These are phyloP conservation scores for Drosophila gaucha DNA, from an alignment of 2,888 invertebrate species.

Conservation along the genomic window DNA sequence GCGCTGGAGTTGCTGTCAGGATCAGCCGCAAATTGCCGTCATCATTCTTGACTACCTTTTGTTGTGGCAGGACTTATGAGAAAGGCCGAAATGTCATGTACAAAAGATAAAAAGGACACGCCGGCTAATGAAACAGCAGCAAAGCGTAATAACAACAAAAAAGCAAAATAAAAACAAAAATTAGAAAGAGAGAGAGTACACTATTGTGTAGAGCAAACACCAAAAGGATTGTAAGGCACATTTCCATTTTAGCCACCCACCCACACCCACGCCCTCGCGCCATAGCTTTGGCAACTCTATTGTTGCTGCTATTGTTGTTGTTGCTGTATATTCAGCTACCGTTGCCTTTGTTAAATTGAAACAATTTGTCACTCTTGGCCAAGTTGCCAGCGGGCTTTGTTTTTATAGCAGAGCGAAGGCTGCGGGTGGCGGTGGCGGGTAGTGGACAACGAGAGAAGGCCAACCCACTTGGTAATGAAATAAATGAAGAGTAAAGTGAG, in stretches of 20 bases:
- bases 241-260: constrained; percentile 41
- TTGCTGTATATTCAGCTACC: constrained; percentile 41
- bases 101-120: constrained; percentile 75
- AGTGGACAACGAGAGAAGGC: background rate
- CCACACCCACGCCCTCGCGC: constrained; percentile 3
- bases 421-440: too few species aligned
- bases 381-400: constrained; percentile 65
- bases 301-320: constrained; percentile 27
- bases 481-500: constrained; percentile 68
- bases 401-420: constrained; percentile 7
- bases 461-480: constrained; percentile 67
- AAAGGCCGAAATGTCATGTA: constrained; percentile 77
- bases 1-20: constrained; percentile 43
- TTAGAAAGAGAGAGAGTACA: background rate
- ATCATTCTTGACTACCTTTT: constrained; percentile 78
- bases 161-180: background rate
- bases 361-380: constrained; percentile 75
- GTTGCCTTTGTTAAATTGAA: constrained; percentile 78
- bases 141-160: constrained; percentile 47
- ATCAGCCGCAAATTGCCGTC: constrained; percentile 79
- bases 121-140: constrained; percentile 71
- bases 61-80: constrained; percentile 71
- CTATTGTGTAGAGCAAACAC: constrained; percentile 40
- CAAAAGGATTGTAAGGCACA: constrained; percentile 65
- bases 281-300: constrained; percentile 25